These are phyloP conservation scores for Diplolepis rosae DNA, from an alignment of 2,888 invertebrate species.

Conservation along the genomic window DNA sequence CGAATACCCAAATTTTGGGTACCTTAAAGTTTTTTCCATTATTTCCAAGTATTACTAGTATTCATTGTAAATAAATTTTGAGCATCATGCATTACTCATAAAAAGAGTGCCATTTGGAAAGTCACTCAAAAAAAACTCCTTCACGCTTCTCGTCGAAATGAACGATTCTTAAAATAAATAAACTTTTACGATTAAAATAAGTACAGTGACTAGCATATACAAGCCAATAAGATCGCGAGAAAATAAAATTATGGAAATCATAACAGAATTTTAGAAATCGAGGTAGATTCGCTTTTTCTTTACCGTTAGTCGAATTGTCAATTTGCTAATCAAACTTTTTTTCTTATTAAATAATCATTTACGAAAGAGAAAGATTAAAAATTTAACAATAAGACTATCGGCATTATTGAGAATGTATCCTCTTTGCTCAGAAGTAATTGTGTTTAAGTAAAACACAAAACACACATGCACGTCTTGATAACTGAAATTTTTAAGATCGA, in stretches of 20 bases:
- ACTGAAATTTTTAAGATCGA: background rate
- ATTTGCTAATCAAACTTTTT: background rate
- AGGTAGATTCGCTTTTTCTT: conserved; percentile 7
- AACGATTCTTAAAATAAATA: conserved; percentile 14
- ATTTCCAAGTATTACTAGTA: background rate
- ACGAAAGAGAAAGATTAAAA: background rate
- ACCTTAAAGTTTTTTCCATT: background rate
- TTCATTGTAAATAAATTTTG: background rate
- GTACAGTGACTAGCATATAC: conserved; percentile 6
- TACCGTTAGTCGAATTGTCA: conserved; percentile 15
- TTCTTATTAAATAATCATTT: background rate
- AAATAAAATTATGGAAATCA: conserved; percentile 22
- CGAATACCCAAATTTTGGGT: background rate
- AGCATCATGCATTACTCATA: conserved; percentile 15
- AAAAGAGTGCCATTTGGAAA: background rate
- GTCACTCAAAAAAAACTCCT: background rate
- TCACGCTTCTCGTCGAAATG: conserved; percentile 18
- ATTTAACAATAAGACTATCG: conserved; percentile 18
- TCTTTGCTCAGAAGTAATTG: background rate
- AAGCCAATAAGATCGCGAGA: background rate
- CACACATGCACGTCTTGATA: background rate
- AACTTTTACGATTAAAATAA: conserved; percentile 16
- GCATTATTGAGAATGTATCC: background rate
- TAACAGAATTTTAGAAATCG: conserved; percentile 22
- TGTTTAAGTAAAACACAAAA: too few relatives aligned